Base-by-base conservation (phyloP, 2,113 vertebrate species). In the Zootoca vivipara region DNA sequence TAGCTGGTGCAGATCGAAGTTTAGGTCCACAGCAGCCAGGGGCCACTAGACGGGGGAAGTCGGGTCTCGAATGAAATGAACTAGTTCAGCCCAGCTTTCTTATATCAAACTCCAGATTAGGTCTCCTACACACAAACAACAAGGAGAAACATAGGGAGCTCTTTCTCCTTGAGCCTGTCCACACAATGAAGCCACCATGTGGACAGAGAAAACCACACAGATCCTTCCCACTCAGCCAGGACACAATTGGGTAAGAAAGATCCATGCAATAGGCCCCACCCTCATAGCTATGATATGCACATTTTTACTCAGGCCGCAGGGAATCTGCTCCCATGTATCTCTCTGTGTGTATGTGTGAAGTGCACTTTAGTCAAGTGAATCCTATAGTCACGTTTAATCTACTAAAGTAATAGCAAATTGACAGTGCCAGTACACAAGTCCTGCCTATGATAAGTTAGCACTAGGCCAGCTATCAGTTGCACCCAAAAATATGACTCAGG, bases 401-500 rank as follows among this genome's bases (percentile, higher is more conserved):
- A 79, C 62, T 72, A 1, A 1, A 10, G n/a, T 1, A 74, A 62
- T 38, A 92, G 46, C 91, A 70, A 58, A 85, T 1, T 35, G 46
- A 79, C 33, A 56, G 10, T 83, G 24, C 40, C 74, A 67, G 30
- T 35, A 77, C 62, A 30, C 40, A 69, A 83, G 52, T 65, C 42
- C 74, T 78, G n/a, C 64, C 30, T 82, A 69, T 56, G 74, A 46
- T 77, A 18, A 83, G 7, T 69, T 28, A 78, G 7, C 42, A 40
- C 28, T 35, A 40, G 65, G 67, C 40, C 79, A 81, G 38, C 84
- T 35, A 77, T 62, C 42, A 62, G 78, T 62, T 22, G 69, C 46
- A 26, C 4, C 64, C 72, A 18, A 42, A 90, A 65, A 85, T 6
- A n/a, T 30, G 64, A 87, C 58, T 46, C 86, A 85, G 87, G 74